Percentiles rank a stretch among this genome's conserved stretches.
Evolutionary conservation across 2,888 invertebrate species (phyloP).

Genomic region (Metalampra italica): DNA sequence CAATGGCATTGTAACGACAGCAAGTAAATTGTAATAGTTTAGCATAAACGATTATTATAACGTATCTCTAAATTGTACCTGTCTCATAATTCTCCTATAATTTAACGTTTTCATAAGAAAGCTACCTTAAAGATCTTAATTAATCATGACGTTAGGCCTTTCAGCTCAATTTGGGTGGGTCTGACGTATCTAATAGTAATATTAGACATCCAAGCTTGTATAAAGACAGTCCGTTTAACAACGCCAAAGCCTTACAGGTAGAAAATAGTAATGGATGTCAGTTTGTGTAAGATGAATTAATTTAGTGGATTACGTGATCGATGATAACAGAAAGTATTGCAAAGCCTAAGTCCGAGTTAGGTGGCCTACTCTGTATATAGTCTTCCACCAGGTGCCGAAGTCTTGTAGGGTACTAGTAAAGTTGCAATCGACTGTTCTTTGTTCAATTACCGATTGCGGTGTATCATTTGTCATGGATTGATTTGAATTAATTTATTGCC

Average conservation of each 20-base stretch:
- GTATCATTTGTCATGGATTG: too few relatives aligned
- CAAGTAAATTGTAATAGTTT: conserved; percentile 4
- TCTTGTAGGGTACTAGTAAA: not conserved
- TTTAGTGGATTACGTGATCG: conserved; percentile 51
- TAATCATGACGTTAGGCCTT: too few relatives aligned
- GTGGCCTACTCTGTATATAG: conserved; percentile 21
- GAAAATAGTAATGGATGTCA: conserved; percentile 35
- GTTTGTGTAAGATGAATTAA: conserved; percentile 26
- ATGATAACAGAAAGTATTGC: conserved; percentile 24
- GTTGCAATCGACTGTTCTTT: not conserved
- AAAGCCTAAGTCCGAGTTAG: conserved; percentile 25
- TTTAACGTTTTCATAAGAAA: too few relatives aligned
- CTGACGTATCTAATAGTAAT: too few relatives aligned
- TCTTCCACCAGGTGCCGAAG: conserved; percentile 28
- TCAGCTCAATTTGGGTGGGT: too few relatives aligned
- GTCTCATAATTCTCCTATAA: too few relatives aligned
- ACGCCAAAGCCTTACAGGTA: conserved; percentile 40
- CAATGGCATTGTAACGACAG: conserved; percentile 5
- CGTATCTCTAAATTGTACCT: not conserved
- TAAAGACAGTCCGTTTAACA: conserved; percentile 12
- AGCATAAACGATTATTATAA: not conserved
- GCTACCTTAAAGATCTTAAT: too few relatives aligned
- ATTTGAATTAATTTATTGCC: too few relatives aligned
- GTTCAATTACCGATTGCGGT: not conserved
- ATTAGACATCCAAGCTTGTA: conserved; percentile 1